Percentiles rank a stretch among this genome's conserved stretches.
These are phyloP conservation scores for Anthopleura xanthogrammica DNA, from an alignment of 92 coral and sea anemone genomes.

Conservation along the genomic window DNA sequence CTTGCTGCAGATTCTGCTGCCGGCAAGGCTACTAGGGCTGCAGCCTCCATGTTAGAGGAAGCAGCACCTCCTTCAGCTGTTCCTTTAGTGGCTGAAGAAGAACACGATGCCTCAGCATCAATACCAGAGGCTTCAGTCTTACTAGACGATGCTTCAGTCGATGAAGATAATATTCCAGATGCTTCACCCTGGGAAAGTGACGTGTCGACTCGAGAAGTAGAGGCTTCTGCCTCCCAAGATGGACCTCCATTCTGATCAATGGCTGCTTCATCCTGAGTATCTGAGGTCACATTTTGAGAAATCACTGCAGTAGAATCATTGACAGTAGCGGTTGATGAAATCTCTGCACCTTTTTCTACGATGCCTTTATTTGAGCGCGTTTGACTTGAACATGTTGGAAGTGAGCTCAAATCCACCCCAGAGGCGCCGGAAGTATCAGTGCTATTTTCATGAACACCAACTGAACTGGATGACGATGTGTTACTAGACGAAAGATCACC, in stretches of 20 bases:
- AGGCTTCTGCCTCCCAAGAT: background rate
- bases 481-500: background rate
- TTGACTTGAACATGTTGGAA: background rate
- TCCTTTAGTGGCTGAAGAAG: background rate
- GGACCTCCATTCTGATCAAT: background rate
- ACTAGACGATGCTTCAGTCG: background rate
- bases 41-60: background rate
- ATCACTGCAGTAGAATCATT: background rate
- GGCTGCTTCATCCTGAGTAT: background rate
- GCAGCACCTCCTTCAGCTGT: slow-evolving; percentile 1
- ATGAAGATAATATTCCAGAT: slow-evolving; percentile 14
- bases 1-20: slow-evolving; percentile 33
- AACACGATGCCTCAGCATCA: background rate
- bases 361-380: background rate
- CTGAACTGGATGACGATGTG: background rate
- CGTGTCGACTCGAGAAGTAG: slow-evolving; percentile 10
- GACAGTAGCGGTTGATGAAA: background rate
- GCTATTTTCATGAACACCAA: background rate
- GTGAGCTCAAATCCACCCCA: background rate
- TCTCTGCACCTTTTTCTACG: background rate
- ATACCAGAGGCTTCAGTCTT: background rate
- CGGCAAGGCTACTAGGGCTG: background rate
- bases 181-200: background rate
- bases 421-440: background rate
- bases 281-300: no score